Conservation (phyloP, 2,888 invertebrate genomes). For the Cyclophora punctaria region DNA sequence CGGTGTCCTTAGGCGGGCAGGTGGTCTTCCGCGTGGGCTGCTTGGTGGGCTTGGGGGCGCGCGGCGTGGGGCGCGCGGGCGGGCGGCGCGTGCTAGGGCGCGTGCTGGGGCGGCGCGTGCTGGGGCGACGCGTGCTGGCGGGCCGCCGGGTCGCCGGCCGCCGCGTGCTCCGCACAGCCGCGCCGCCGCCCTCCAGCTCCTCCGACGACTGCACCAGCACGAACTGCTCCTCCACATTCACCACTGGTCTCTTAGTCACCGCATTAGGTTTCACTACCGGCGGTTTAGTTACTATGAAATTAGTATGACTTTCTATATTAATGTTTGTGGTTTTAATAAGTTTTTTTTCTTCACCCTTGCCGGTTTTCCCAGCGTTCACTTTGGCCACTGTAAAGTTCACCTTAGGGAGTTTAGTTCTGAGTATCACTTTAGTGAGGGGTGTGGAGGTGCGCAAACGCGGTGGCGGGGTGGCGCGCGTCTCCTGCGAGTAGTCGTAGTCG, state of each 20-base stretch:
- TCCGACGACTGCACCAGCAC: constrained; percentile 36
- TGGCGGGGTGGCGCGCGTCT: constrained; percentile 30
- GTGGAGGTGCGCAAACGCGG: constrained; percentile 34
- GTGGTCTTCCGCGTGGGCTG: constrained; percentile 39
- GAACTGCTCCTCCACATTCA: constrained; percentile 37
- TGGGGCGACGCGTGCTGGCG: constrained; percentile 21
- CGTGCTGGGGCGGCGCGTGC: constrained; percentile 17
- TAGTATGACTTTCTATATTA: constrained; percentile 65
- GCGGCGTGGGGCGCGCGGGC: constrained; percentile 21
- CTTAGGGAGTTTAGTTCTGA: constrained; percentile 33
- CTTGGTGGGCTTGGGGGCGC: constrained; percentile 40
- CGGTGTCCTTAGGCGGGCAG: constrained; percentile 44
- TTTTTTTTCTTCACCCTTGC: constrained; percentile 45
- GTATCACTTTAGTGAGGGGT: constrained; percentile 52
- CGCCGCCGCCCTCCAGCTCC: constrained; percentile 20
- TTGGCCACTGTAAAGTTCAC: constrained; percentile 28
- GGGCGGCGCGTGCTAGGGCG: constrained; percentile 24
- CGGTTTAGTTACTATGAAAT: constrained; percentile 57
- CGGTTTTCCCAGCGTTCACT: constrained; percentile 51
- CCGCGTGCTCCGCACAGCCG: constrained; percentile 24
- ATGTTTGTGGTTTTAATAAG: constrained; percentile 59
- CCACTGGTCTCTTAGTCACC: constrained; percentile 26
- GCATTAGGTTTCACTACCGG: constrained; percentile 26
- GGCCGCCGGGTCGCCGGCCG: constrained; percentile 28
- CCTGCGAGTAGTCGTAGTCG: constrained; percentile 53